Evolutionary conservation across 2,888 invertebrate genomes (phyloP).

Genomic region (Ligdia adustata): DNA sequence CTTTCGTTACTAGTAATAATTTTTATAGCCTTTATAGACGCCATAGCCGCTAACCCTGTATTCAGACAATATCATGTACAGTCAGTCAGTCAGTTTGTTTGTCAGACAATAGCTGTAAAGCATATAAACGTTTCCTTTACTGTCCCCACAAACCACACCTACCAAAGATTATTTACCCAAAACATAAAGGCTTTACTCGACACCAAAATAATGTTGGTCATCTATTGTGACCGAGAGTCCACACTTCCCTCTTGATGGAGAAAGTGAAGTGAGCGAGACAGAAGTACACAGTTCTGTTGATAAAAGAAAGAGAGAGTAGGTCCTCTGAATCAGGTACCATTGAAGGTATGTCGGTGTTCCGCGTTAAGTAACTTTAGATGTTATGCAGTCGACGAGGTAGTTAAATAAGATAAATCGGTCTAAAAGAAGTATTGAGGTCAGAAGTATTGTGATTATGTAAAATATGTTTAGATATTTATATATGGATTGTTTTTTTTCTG

Average conservation of each 20-base stretch:
- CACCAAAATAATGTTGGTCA: conserved; percentile 33
- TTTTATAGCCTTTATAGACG: no score
- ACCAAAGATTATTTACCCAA: neutral
- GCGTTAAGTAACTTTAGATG: conserved; percentile 40
- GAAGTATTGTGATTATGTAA: conserved; percentile 6
- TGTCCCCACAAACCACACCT: neutral
- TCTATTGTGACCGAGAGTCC: conserved; percentile 41
- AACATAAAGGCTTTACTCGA: conserved; percentile 13
- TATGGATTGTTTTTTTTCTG: no score
- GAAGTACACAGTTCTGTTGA: conserved; percentile 5
- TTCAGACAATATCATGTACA: no score
- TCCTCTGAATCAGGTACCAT: conserved; percentile 54
- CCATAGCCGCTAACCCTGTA: no score
- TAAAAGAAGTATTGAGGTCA: conserved; percentile 1
- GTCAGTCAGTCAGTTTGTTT: no score
- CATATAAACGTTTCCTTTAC: neutral
- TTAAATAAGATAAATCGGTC: no score
- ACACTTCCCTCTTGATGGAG: conserved; percentile 41
- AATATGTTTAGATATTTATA: neutral
- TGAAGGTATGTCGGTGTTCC: conserved; percentile 43
- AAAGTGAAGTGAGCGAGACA: conserved; percentile 42
- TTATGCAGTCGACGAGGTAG: conserved; percentile 24
- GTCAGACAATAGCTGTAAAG: no score
- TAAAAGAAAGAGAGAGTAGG: conserved; percentile 38
- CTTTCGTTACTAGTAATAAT: no score